Percentiles rank a stretch among this genome's conserved stretches.
Evolutionary conservation across 1,140 invertebrate genomes (phyloP).

Genomic region (Leptopilina boulardi): DNA sequence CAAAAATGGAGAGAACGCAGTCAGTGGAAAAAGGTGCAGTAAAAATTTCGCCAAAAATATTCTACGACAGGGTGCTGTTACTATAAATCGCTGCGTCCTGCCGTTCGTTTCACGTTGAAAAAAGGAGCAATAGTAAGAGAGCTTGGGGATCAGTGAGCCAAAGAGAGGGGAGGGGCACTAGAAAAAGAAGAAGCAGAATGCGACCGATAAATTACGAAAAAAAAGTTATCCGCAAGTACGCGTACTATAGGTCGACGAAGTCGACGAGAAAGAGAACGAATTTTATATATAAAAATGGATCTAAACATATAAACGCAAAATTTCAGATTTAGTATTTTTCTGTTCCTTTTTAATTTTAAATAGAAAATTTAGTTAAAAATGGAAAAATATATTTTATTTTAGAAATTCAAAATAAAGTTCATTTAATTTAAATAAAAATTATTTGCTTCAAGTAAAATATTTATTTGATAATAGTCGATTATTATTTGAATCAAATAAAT

Average conservation of each 20-base stretch:
- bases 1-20: constrained; percentile 55
- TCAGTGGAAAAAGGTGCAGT: constrained; percentile 56
- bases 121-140: constrained; percentile 33
- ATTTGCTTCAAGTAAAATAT: no score
- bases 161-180: constrained; percentile 13
- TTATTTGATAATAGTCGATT: no score
- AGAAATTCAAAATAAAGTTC: no score
- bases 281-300: constrained; percentile 51
- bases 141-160: background rate
- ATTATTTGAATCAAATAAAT: no score
- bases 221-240: constrained; percentile 36
- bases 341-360: no score
- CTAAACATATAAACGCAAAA: constrained; percentile 43
- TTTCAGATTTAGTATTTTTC: constrained; percentile 38
- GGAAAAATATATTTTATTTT: no score
- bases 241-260: constrained; percentile 17
- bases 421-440: no score
- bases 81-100: constrained; percentile 66
- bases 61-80: constrained; percentile 65
- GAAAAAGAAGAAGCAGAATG: constrained; percentile 37
- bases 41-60: constrained; percentile 67
- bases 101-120: constrained; percentile 36
- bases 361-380: no score
- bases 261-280: constrained; percentile 44
- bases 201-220: constrained; percentile 60